These are phyloP conservation scores for Dreissena polymorpha DNA, from an alignment of 1,140 invertebrate genomes.

Conservation along the genomic window DNA sequence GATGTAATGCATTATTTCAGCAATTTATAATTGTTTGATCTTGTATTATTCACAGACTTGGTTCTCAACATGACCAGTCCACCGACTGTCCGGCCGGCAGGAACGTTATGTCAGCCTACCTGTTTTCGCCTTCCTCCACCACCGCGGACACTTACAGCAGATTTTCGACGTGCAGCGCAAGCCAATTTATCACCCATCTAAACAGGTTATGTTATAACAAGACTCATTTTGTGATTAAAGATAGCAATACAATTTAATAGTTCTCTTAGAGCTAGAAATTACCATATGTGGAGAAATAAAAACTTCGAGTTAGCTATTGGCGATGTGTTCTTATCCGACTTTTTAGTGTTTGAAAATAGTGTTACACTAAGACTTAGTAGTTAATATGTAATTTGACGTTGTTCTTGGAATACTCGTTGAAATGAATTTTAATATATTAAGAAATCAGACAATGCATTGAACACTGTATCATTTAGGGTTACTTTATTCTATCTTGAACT, in stretches of 20 bases:
- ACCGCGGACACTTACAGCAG: too few relatives aligned
- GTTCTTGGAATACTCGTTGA: too few relatives aligned
- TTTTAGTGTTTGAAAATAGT: neutral
- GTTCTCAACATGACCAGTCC: neutral
- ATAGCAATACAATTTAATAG: too few relatives aligned
- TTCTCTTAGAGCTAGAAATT: too few relatives aligned
- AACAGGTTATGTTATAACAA: neutral
- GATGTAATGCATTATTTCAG: neutral
- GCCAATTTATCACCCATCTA: too few relatives aligned
- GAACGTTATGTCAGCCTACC: neutral
- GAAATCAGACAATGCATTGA: too few relatives aligned
- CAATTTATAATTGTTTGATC: neutral
- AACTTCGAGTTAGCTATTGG: neutral
- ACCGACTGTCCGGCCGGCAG: neutral
- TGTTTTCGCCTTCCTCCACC: neutral
- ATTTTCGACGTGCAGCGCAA: too few relatives aligned
- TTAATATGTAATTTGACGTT: too few relatives aligned
- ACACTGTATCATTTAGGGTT: neutral
- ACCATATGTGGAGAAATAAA: too few relatives aligned
- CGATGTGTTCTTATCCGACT: neutral
- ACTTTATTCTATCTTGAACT: neutral
- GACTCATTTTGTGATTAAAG: neutral
- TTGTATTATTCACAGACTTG: neutral
- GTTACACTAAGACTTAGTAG: too few relatives aligned
- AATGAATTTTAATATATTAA: too few relatives aligned